Evolutionary conservation across 1,140 invertebrate species (phyloP), one percentile per base, ranked within the genome.

Genomic region (Leucophenga varia): DNA sequence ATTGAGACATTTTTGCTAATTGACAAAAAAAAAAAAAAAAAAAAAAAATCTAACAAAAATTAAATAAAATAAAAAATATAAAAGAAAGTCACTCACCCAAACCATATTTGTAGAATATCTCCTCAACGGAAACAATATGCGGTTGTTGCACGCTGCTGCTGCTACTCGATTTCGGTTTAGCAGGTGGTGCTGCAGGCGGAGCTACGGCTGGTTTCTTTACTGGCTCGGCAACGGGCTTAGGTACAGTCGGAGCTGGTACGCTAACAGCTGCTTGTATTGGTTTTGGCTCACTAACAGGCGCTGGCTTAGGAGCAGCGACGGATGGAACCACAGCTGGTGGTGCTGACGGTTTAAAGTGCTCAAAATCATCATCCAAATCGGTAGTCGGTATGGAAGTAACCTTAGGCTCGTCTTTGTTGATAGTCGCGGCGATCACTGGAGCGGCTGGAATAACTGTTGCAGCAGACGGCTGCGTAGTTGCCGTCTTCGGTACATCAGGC

Each of bases 81-180:
- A 7, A 34, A 2, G n/a, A n/a, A 12, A 2, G 8, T 31, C n/a
- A 65, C 64, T 74, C 38, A 74, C 72, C 71, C 20, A 74, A 49
- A 52, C 72, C 72, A 43, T 70, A 68, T 53, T 72, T 67, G 54
- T 64, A 72, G 49, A 74, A 74, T 32, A 74, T 71, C 30, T 74
- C 71, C 54, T 74, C 71, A 9, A 71, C 71, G 17, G 71, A 71
- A n/a, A 73, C 65, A 50, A 74, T 73, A 30, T 68, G 64, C n/a
- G 44, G 44, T 42, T 53, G 51, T 34, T 18, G 38, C 21, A 12
- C 9, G 14, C 16, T 48, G 45, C 10, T 47, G 50, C 21, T 55
- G 43, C 13, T 49, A 38, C 22, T 49, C 9, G 45, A 14, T 44
- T 34, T 17, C 43, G 47, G 14, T 56, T 20, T 40, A 12, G 14